Conservation (phyloP, 37 sponge, comb jelly and placozoan genomes). For the Chondrosia reniformis region DNA sequence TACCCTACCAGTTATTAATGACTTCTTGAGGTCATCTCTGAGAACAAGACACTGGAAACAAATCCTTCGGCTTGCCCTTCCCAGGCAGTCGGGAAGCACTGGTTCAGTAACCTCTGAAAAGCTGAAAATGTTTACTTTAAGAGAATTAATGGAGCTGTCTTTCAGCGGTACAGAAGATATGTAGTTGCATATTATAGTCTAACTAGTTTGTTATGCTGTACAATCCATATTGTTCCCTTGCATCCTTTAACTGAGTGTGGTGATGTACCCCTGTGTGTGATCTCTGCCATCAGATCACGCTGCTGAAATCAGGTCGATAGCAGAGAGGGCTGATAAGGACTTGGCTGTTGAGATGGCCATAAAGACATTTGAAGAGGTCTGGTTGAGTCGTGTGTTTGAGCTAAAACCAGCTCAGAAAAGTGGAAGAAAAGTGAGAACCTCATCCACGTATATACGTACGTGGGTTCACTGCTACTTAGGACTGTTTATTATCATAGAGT, state of each 20-base stretch:
- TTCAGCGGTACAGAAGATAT: background rate
- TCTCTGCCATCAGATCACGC: conserved; percentile 27
- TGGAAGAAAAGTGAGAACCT: too few species aligned
- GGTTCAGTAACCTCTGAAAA: background rate
- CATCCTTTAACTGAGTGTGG: background rate
- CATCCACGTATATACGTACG: background rate
- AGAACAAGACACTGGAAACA: conserved; percentile 97
- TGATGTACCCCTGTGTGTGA: background rate
- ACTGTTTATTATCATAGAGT: too few species aligned
- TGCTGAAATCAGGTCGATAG: conserved; percentile 48
- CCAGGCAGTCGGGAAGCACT: background rate
- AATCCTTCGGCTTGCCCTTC: conserved; percentile 36
- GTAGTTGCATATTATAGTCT: background rate
- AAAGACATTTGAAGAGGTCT: conserved; percentile 92
- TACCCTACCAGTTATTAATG: conserved; percentile 52
- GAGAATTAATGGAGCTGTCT: background rate
- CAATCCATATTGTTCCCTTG: background rate
- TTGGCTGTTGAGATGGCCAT: conserved; percentile 80
- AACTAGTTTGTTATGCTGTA: background rate
- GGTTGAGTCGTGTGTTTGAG: conserved; percentile 82
- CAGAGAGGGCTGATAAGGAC: conserved; percentile 79
- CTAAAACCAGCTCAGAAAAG: too few species aligned
- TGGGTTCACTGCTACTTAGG: too few species aligned
- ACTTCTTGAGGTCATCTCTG: conserved; percentile 58
- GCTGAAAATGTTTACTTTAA: background rate